A percentile compares a stretch with the other conserved stretches of the same genome.
phyloP scores from a whole-genome alignment of 2,113 vertebrate genomes.

The Callocephalon fimbriatum region DNA sequence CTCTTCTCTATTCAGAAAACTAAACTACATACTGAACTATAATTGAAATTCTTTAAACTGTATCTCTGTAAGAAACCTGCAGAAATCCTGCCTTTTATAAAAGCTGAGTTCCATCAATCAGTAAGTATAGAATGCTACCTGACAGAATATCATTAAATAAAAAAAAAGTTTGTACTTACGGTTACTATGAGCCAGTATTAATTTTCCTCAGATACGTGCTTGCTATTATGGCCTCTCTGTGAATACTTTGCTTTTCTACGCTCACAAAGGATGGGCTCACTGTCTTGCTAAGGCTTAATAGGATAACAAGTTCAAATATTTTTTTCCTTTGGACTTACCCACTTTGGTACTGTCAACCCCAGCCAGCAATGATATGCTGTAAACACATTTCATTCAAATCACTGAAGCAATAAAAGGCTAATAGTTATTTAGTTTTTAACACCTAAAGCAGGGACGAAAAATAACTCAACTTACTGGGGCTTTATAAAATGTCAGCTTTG shows the following conservation, averaged over 20 bases:
- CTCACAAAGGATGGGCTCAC: not conserved
- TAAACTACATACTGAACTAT: not conserved
- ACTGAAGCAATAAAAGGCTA: not conserved
- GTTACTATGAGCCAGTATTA: not conserved
- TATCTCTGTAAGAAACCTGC: not conserved
- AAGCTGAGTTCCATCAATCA: not conserved
- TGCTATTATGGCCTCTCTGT: not conserved
- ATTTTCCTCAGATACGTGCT: not conserved
- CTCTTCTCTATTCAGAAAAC: not conserved
- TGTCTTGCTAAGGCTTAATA: conserved; percentile 4
- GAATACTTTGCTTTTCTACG: not conserved
- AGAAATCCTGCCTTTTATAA: not conserved
- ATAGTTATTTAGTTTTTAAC: not conserved
- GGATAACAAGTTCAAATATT: not conserved
- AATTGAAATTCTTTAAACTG: not conserved
- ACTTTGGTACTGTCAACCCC: not conserved
- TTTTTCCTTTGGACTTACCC: not conserved
- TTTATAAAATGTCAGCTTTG: conserved; percentile 10
- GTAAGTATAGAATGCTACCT: not conserved
- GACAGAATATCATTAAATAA: not conserved
- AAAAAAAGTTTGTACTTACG: not conserved
- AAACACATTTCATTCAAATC: not conserved
- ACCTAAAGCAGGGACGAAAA: not conserved
- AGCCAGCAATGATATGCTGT: not conserved
- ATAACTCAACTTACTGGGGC: conserved; percentile 18